These are phyloP conservation scores for Ochlodes sylvanus DNA, from an alignment of 2,888 invertebrate species.

Conservation along the genomic window DNA sequence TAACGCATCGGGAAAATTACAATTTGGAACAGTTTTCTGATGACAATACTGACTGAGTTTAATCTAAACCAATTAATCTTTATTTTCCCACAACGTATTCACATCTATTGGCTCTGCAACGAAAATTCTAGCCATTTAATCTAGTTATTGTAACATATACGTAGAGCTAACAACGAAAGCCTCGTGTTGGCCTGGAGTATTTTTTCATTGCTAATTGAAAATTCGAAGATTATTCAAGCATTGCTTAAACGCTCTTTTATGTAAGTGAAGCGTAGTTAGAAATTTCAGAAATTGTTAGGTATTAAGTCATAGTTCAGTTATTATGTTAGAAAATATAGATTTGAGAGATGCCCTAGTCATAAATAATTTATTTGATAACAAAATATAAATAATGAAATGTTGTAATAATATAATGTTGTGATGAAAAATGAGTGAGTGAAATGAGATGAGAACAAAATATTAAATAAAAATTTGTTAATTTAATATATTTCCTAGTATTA, in stretches of 20 bases:
- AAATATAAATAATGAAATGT: constrained; percentile 29
- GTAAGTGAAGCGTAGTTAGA: constrained; percentile 72
- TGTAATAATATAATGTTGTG: constrained; percentile 43
- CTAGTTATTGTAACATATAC: constrained; percentile 44
- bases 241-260: constrained; percentile 56
- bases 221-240: constrained; percentile 34
- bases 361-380: neutral
- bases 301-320: constrained; percentile 39
- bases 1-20: constrained; percentile 68
- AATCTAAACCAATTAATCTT: constrained; percentile 53
- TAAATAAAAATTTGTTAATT: constrained; percentile 46
- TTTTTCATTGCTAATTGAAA: constrained; percentile 17
- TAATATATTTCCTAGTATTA: neutral
- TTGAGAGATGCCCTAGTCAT: neutral
- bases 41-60: constrained; percentile 21
- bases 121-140: constrained; percentile 52
- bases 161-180: constrained; percentile 58
- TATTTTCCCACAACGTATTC: constrained; percentile 69
- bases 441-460: constrained; percentile 48
- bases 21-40: constrained; percentile 46
- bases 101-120: constrained; percentile 63
- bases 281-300: constrained; percentile 41
- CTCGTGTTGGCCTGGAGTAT: constrained; percentile 42
- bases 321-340: constrained; percentile 39
- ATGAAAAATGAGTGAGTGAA: constrained; percentile 58